Base-by-base conservation (phyloP, 2,888 invertebrate genomes). In the Torymus aiolomorphi region DNA sequence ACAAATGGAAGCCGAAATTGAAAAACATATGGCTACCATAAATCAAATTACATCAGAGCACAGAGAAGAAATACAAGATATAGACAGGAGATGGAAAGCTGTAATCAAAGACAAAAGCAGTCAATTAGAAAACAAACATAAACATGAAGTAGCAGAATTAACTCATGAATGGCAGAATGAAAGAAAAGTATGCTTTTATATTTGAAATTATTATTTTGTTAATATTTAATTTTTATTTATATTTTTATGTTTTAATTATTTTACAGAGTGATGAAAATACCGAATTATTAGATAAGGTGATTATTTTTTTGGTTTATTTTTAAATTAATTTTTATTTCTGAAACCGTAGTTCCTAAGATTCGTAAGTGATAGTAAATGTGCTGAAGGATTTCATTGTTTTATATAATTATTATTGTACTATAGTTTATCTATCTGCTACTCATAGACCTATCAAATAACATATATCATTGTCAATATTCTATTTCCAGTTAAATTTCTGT, bases 121-220 rank as follows among this genome's bases (percentile, higher is more conserved):
- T 16, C 86, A 87, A 13, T 71, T 89, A 13, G 87, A 88, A 80
- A 83, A 81, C 3, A 88, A 88, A 78, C 88, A 89, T 51, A 87
- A 87, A 42, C 85, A 88, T 49, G 88, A 89, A 76, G 81, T 89
- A 54, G 86, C 83, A 71, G 89, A 87, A 83, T 84, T 90, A 71
- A 90, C 87, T 61, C 89, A 86, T 63, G 91, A 91, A 81, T 91
- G 91, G 91, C 86, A 87, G 70, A 87, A 86, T 62, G 90, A 91
- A 84, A 86, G 90, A 84, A 88, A 87, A 86, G 91, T 91, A 80
- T 83, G 85, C 78, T 73, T 66, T 72, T 57, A 51, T 67, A 54
- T 71, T 59, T 69, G 62, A 61, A 11, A n/a, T n/a, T n/a, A 2
- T 63, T 76, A 61, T 52, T 31, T 74, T 78, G 11, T 72, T 72